These are phyloP conservation scores for Acanthosepion lycidas DNA, from an alignment of 2,888 invertebrate species.

Conservation along the genomic window DNA sequence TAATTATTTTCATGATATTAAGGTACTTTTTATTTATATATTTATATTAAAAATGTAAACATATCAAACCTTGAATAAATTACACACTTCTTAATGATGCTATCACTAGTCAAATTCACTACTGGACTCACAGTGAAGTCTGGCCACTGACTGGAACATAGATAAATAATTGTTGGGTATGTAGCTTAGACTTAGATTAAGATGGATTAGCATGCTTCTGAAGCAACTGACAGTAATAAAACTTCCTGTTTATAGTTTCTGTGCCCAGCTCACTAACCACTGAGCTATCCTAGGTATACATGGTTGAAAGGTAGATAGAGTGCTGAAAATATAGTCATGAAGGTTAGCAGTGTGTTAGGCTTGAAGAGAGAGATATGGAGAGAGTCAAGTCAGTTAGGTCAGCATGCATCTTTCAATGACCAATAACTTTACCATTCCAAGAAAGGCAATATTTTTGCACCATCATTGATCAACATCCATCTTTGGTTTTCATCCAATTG, in stretches of 20 bases:
- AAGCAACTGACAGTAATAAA: no score
- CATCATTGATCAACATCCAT: slow-evolving; percentile 23
- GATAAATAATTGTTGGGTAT: no score
- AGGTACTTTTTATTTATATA: no score
- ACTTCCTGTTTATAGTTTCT: background rate
- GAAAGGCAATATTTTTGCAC: slow-evolving; percentile 10
- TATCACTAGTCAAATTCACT: no score
- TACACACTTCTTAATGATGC: no score
- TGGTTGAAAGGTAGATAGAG: background rate
- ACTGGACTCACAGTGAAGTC: no score
- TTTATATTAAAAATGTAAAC: no score
- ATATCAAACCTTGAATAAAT: no score
- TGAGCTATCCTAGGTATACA: background rate
- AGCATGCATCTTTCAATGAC: slow-evolving; percentile 18
- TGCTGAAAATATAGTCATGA: background rate
- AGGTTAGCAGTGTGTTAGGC: background rate
- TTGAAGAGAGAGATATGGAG: background rate
- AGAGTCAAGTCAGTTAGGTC: background rate
- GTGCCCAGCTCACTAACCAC: background rate
- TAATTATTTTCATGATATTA: no score
- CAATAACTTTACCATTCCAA: slow-evolving; percentile 20
- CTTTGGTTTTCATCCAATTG: slow-evolving; percentile 33
- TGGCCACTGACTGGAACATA: no score
- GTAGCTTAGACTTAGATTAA: no score
- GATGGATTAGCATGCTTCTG: no score